Percentiles rank a stretch among this genome's conserved stretches.
These are phyloP conservation scores for Genyomyrus donnyi DNA, from an alignment of 2,113 vertebrate species.

Conservation along the genomic window DNA sequence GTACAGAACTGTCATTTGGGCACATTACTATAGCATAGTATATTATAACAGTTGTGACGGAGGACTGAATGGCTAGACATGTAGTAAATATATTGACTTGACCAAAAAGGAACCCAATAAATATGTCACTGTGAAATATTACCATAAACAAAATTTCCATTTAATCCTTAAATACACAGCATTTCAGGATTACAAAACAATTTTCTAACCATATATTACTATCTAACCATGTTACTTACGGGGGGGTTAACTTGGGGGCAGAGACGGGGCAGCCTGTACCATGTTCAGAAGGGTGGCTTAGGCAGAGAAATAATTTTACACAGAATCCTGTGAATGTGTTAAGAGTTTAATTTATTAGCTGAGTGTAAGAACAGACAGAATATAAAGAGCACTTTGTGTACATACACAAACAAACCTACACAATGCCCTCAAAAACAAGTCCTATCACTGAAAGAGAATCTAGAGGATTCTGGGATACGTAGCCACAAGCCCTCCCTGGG, in stretches of 20 bases:
- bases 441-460: neutral
- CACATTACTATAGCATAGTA: neutral
- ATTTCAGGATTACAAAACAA: neutral
- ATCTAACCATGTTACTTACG: neutral
- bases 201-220: neutral
- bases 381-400: neutral
- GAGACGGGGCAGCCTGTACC: neutral
- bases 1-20: neutral
- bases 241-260: neutral
- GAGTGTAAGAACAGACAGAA: neutral
- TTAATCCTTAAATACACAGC: neutral
- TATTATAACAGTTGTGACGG: neutral
- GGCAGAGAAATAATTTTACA: constrained; percentile 1
- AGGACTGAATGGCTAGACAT: neutral
- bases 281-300: neutral
- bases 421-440: neutral
- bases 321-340: constrained; percentile 4
- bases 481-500: neutral
- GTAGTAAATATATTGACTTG: neutral
- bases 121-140: neutral
- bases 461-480: neutral
- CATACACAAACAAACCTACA: neutral
- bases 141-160: neutral
- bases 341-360: constrained; percentile 20
- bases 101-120: neutral